Conservation (phyloP, 2,113 vertebrate genomes). For the Corythoichthys haematopterus region DNA sequence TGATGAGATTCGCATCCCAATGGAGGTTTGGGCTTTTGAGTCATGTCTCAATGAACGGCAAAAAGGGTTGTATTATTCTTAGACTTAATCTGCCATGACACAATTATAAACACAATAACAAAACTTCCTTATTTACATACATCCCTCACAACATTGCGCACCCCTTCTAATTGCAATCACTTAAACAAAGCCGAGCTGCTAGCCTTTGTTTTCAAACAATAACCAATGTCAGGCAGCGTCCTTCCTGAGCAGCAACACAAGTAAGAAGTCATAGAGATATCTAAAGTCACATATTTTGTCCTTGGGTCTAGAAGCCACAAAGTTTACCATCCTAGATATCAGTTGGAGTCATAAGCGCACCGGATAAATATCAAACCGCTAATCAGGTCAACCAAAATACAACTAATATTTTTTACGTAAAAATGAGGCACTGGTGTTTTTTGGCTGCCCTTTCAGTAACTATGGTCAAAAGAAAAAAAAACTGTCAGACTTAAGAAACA, state of each 20-base stretch:
- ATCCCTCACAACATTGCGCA: not conserved
- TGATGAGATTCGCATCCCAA: not conserved
- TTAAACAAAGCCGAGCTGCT: not conserved
- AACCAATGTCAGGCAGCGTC: not conserved
- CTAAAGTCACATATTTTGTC: conserved; percentile 3
- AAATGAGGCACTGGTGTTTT: conserved; percentile 67
- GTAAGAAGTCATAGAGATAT: conserved; percentile 10
- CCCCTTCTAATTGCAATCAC: not conserved
- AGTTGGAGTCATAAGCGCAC: conserved; percentile 44
- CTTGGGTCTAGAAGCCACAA: conserved; percentile 33
- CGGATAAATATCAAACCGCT: conserved; percentile 49
- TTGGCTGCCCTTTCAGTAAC: conserved; percentile 54
- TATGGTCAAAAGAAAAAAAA: conserved; percentile 13
- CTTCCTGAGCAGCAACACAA: not conserved
- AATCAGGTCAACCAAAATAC: conserved; percentile 68
- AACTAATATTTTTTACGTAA: conserved; percentile 60
- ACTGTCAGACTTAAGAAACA: conserved; percentile 29
- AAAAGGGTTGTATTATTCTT: not conserved
- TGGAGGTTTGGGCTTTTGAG: not conserved
- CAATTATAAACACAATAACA: conserved; percentile 5
- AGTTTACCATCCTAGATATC: conserved; percentile 34
- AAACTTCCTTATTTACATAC: not conserved
- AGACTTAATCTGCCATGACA: not conserved
- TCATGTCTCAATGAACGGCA: not conserved
- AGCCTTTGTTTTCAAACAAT: conserved; percentile 3